These are phyloP conservation scores for Beroe forskalii DNA, from an alignment of 37 sponge, comb jelly and placozoan genomes.

Conservation along the genomic window DNA sequence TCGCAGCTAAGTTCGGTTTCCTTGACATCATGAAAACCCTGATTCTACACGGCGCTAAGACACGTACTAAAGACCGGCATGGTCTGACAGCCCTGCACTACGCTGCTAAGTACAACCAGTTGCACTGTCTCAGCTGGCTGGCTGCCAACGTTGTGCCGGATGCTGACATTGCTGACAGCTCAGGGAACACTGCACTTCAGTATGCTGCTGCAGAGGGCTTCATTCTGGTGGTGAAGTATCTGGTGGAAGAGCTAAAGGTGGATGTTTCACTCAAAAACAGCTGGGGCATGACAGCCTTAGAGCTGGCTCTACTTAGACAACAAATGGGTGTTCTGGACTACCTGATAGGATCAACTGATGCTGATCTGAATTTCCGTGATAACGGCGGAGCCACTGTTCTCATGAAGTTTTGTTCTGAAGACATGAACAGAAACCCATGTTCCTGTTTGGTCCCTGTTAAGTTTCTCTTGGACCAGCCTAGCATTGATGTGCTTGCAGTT, in stretches of 20 bases:
- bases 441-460: background rate
- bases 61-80: slow-evolving; percentile 35
- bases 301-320: slow-evolving; percentile 32
- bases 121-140: slow-evolving; percentile 57
- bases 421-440: background rate
- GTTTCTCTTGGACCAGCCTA: background rate
- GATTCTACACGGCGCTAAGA: slow-evolving; percentile 21
- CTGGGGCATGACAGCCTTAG: slow-evolving; percentile 47
- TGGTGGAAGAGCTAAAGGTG: slow-evolving; percentile 51
- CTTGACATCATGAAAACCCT: slow-evolving; percentile 23
- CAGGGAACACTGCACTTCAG: slow-evolving; percentile 57
- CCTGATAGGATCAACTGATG: background rate
- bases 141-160: slow-evolving; percentile 28
- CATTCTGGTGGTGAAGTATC: slow-evolving; percentile 18
- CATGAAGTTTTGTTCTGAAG: slow-evolving; percentile 20
- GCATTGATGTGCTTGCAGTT: slow-evolving; percentile 31
- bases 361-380: slow-evolving; percentile 33
- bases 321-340: slow-evolving; percentile 46
- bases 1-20: slow-evolving; percentile 33
- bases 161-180: slow-evolving; percentile 38
- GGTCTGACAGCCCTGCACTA: slow-evolving; percentile 46
- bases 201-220: slow-evolving; percentile 46
- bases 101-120: slow-evolving; percentile 59
- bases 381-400: slow-evolving; percentile 25
- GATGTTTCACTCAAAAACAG: background rate